A percentile compares a stretch with the other conserved stretches of the same genome.
phyloP scores from a whole-genome alignment of 1,140 invertebrate species.

The Heliconius himera region DNA sequence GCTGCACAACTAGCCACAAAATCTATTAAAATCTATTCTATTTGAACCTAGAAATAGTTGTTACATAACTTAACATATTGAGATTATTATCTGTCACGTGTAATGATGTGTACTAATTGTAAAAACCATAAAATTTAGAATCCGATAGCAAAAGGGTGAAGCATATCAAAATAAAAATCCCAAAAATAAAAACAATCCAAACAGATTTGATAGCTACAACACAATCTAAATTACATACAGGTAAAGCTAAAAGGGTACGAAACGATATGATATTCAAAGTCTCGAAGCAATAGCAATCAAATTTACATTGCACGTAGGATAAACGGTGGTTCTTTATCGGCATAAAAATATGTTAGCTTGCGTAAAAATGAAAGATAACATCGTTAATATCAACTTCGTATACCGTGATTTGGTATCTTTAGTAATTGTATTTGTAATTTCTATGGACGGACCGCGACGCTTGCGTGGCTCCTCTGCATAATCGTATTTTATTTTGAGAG shows the following conservation, averaged over 20 bases:
- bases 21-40: too few species aligned
- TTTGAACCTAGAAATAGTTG: too few species aligned
- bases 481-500: conserved; percentile 73
- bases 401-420: conserved; percentile 62
- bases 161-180: background rate
- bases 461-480: conserved; percentile 65
- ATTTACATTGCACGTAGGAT: conserved; percentile 28
- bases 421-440: conserved; percentile 60
- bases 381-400: conserved; percentile 69
- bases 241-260: conserved; percentile 20
- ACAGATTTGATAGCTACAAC: background rate
- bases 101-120: too few species aligned
- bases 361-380: conserved; percentile 38
- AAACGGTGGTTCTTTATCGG: conserved; percentile 12
- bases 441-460: conserved; percentile 56
- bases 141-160: background rate
- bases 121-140: background rate
- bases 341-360: conserved; percentile 32
- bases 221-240: conserved; percentile 13
- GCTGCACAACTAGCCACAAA: too few species aligned
- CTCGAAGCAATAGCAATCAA: conserved; percentile 19
- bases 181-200: background rate
- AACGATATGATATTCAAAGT: conserved; percentile 6
- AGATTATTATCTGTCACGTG: too few species aligned
- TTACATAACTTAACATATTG: too few species aligned